phyloP scores from a whole-genome alignment of 37 sponge, comb jelly and placozoan genomes.

The Crambe crambe region DNA sequence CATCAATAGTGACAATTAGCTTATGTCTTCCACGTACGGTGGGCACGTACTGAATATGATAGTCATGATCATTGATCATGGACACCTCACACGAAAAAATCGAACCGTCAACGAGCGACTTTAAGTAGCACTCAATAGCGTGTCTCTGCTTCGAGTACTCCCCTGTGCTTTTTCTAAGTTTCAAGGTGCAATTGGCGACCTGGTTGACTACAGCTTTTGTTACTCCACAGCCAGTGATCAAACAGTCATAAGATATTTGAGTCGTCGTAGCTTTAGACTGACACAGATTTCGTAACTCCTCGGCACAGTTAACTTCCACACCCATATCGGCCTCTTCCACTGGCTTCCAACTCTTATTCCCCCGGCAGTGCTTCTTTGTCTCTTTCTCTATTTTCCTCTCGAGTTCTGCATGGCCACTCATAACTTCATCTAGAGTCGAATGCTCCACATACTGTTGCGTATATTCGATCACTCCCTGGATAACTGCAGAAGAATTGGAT shows the following conservation, averaged over 20 bases:
- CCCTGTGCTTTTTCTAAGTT: not conserved
- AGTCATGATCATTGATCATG: not conserved
- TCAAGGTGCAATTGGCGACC: not conserved
- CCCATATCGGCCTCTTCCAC: slow-evolving; percentile 13
- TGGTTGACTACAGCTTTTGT: not conserved
- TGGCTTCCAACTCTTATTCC: not conserved
- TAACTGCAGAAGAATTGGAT: not conserved
- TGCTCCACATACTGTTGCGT: slow-evolving; percentile 5
- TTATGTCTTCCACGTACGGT: slow-evolving; percentile 19
- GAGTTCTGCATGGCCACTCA: slow-evolving; percentile 3
- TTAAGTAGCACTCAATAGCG: slow-evolving; percentile 7
- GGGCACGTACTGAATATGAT: slow-evolving; percentile 12
- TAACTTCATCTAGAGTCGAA: slow-evolving; percentile 1
- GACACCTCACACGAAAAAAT: not conserved
- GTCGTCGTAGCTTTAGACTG: not conserved
- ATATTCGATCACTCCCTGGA: slow-evolving; percentile 30
- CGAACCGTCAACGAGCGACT: not conserved
- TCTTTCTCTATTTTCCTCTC: not conserved
- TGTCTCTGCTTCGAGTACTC: not conserved
- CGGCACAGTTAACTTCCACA: not conserved
- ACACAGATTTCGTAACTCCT: not conserved
- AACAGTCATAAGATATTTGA: not conserved
- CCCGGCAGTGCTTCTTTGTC: not conserved
- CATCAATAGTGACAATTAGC: slow-evolving; percentile 16
- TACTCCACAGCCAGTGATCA: too few species aligned